A percentile compares a stretch with the other conserved stretches of the same genome.
Conservation (phyloP, 2,113 vertebrate genomes). For the Callionymus lyra region DNA sequence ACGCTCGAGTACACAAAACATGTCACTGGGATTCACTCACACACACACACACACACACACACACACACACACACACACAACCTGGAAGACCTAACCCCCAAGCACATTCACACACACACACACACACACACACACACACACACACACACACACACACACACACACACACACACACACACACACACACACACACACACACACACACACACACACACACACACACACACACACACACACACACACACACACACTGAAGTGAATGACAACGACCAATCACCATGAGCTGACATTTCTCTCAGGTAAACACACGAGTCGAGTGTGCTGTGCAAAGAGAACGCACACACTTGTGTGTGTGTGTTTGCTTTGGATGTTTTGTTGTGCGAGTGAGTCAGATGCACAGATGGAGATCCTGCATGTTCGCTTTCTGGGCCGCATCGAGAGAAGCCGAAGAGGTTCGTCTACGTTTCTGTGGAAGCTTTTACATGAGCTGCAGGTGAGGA, state of each 20-base stretch:
- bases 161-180: conserved; percentile 4
- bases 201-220: conserved; percentile 1
- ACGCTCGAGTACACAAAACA: conserved; percentile 11
- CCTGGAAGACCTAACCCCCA: too few species aligned
- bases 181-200: conserved; percentile 4
- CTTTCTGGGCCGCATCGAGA: conserved; percentile 24
- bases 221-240: conserved; percentile 1
- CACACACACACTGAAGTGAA: conserved; percentile 10
- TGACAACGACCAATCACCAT: conserved; percentile 3
- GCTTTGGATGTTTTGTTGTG: conserved; percentile 2
- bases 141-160: conserved; percentile 7
- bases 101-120: conserved; percentile 5
- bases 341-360: too few species aligned
- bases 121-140: conserved; percentile 9
- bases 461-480: too few species aligned
- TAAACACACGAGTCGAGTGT: too few species aligned
- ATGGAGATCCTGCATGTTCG: conserved; percentile 32
- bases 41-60: conserved; percentile 2
- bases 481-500: too few species aligned
- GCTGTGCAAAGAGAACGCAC: too few species aligned
- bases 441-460: conserved; percentile 1
- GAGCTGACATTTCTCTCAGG: too few species aligned
- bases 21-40: conserved; percentile 6
- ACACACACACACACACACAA: conserved; percentile 3
- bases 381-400: conserved; percentile 22